Percentiles rank a stretch among this genome's conserved stretches.
Evolutionary conservation across 2,113 vertebrate species (phyloP).

Genomic region (Psittacula cyanocephala): DNA sequence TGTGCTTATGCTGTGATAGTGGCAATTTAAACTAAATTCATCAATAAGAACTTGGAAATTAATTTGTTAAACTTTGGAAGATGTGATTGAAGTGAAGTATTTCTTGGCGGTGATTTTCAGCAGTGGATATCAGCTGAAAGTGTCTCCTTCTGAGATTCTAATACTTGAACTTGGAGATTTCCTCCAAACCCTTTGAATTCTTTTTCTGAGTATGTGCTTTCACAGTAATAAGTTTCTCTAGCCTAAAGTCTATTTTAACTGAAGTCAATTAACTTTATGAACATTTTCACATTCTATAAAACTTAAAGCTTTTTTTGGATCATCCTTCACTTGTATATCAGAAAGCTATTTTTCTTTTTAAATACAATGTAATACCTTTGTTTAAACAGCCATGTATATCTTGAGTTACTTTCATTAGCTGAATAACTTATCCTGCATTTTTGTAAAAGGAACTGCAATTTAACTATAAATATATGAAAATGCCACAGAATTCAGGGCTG

Average conservation of each 20-base stretch:
- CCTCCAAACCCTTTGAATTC: neutral
- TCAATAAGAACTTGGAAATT: neutral
- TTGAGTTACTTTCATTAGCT: constrained; percentile 70
- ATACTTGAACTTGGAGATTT: neutral
- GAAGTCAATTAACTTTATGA: neutral
- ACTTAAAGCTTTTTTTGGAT: neutral
- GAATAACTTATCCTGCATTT: constrained; percentile 66
- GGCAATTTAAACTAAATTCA: neutral
- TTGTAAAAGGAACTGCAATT: constrained; percentile 69
- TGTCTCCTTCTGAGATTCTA: neutral
- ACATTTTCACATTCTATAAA: neutral
- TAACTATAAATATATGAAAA: constrained; percentile 78
- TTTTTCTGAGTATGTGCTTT: neutral
- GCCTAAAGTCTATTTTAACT: neutral
- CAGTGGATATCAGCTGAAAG: neutral
- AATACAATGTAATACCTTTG: neutral
- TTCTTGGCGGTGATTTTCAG: neutral
- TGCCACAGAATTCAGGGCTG: constrained; percentile 74
- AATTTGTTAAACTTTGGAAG: neutral
- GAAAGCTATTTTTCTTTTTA: neutral
- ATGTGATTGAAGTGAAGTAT: neutral
- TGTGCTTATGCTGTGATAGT: neutral
- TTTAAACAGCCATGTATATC: constrained; percentile 17
- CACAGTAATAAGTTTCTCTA: neutral
- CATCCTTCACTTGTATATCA: neutral